Percentiles rank a stretch among this genome's conserved stretches.
phyloP scores from a whole-genome alignment of 2,888 invertebrate genomes.

The Melanophora roralis region DNA sequence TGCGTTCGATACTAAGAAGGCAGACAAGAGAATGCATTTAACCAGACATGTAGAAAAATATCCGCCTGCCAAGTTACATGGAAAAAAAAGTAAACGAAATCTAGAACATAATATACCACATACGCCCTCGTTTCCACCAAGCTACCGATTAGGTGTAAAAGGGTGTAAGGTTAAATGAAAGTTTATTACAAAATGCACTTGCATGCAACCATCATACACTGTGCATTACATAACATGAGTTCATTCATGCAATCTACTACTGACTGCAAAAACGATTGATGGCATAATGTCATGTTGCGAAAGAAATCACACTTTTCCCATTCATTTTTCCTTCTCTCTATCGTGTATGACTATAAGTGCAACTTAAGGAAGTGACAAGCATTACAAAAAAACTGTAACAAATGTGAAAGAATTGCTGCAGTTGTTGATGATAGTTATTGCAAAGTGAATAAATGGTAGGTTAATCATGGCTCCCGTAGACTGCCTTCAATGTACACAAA shows the following conservation, averaged over 20 bases:
- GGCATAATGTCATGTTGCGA: conserved; percentile 64
- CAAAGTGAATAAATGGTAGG: neutral
- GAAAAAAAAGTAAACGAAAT: neutral
- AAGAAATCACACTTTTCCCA: neutral
- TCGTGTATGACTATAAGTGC: neutral
- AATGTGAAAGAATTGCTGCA: neutral
- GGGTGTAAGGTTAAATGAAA: neutral
- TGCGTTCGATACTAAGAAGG: neutral
- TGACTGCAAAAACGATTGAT: conserved; percentile 65
- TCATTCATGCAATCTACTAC: conserved; percentile 28
- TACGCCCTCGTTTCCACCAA: conserved; percentile 8
- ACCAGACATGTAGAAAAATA: conserved; percentile 13
- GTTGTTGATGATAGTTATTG: neutral
- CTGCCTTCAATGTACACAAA: neutral
- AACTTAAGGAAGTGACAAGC: conserved; percentile 16
- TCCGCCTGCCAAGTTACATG: conserved; percentile 19
- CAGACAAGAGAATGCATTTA: conserved; percentile 49
- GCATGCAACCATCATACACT: conserved; percentile 42
- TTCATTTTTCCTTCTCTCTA: neutral
- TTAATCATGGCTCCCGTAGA: conserved; percentile 15
- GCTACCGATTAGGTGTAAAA: neutral
- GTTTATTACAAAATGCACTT: conserved; percentile 10
- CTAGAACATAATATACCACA: conserved; percentile 16
- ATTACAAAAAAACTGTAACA: neutral
- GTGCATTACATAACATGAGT: conserved; percentile 16